These are phyloP conservation scores for Paramuricea clavata DNA, from an alignment of 92 coral and sea anemone genomes.

Conservation along the genomic window DNA sequence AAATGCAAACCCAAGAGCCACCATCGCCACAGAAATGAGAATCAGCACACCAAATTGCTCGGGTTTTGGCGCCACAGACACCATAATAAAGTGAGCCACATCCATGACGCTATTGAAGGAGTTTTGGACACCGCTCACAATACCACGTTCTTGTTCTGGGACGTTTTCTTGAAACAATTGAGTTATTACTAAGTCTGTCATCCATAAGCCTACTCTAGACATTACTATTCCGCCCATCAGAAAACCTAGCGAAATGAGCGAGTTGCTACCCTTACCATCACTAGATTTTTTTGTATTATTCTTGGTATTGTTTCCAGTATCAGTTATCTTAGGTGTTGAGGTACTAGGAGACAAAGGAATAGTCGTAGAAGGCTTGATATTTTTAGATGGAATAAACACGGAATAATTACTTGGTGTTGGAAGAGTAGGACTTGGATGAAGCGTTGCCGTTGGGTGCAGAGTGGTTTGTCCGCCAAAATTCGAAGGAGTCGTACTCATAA, in stretches of 20 bases:
- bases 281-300: slow-evolving; percentile 1
- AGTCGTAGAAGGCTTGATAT: slow-evolving; percentile 1
- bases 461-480: neutral
- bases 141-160: slow-evolving; percentile 90
- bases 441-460: neutral
- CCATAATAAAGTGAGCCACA: slow-evolving; percentile 75
- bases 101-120: slow-evolving; percentile 80
- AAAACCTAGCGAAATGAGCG: slow-evolving; percentile 83
- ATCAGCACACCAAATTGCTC: slow-evolving; percentile 83
- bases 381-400: neutral
- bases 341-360: slow-evolving; percentile 3
- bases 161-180: slow-evolving; percentile 91
- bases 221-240: slow-evolving; percentile 84
- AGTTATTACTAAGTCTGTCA: slow-evolving; percentile 84
- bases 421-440: neutral
- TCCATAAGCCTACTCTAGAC: slow-evolving; percentile 94
- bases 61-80: slow-evolving; percentile 83
- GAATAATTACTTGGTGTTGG: neutral
- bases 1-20: slow-evolving; percentile 76
- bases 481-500: neutral
- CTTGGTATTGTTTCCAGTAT: neutral
- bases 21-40: slow-evolving; percentile 86
- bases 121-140: slow-evolving; percentile 93
- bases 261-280: slow-evolving; percentile 41
- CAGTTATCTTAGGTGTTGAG: slow-evolving; percentile 7